Percentiles rank a stretch among this genome's conserved stretches.
These are phyloP conservation scores for Lacanobia wlatinum DNA, from an alignment of 2,888 invertebrate species.

Conservation along the genomic window DNA sequence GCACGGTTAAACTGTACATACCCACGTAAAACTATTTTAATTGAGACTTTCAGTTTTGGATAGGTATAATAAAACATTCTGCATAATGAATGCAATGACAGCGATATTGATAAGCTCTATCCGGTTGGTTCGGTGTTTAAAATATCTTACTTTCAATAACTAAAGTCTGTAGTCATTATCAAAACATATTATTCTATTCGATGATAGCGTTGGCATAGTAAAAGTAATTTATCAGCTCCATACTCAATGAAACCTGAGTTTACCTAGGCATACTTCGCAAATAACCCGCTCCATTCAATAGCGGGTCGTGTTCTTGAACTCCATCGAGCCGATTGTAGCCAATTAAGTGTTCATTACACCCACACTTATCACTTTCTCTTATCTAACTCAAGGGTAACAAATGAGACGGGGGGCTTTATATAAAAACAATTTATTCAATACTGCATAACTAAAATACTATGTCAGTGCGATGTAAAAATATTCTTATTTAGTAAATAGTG, in stretches of 20 bases:
- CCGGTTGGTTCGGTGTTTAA: background rate
- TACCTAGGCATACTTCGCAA: slow-evolving; percentile 34
- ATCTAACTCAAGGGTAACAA: slow-evolving; percentile 59
- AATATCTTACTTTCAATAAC: slow-evolving; percentile 5
- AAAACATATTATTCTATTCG: slow-evolving; percentile 1
- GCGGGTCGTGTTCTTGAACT: slow-evolving; percentile 66
- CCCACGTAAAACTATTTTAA: background rate
- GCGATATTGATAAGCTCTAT: slow-evolving; percentile 7
- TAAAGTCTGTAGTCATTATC: slow-evolving; percentile 3
- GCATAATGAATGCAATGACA: slow-evolving; percentile 10
- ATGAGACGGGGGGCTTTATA: slow-evolving; percentile 66
- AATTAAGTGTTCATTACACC: slow-evolving; percentile 65
- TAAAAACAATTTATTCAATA: slow-evolving; percentile 82
- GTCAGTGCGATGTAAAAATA: slow-evolving; percentile 81
- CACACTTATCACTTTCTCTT: slow-evolving; percentile 62
- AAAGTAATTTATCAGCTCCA: slow-evolving; percentile 16
- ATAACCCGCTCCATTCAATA: slow-evolving; percentile 54
- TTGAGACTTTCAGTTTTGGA: background rate
- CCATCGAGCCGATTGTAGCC: slow-evolving; percentile 46
- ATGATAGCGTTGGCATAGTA: slow-evolving; percentile 23
- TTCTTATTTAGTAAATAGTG: slow-evolving; percentile 71
- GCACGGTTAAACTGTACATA: background rate
- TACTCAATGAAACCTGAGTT: slow-evolving; percentile 31
- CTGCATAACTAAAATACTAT: slow-evolving; percentile 77
- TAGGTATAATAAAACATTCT: background rate